These are phyloP conservation scores for Heliconius hortense DNA, from an alignment of 2,888 invertebrate species.

Conservation along the genomic window DNA sequence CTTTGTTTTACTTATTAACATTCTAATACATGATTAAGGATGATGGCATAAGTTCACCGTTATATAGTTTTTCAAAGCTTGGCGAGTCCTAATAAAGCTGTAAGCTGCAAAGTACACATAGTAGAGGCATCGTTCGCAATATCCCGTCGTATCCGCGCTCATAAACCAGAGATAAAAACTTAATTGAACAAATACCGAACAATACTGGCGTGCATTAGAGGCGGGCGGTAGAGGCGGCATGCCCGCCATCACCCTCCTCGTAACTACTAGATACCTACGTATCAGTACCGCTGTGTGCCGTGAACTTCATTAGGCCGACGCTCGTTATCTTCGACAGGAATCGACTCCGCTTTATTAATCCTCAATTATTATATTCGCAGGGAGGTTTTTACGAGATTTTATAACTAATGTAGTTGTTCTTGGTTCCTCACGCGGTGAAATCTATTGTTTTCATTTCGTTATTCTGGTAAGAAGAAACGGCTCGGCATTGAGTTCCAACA, in stretches of 20 bases:
- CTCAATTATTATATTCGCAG: slow-evolving; percentile 7
- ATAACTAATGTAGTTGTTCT: not conserved
- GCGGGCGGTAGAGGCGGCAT: not conserved
- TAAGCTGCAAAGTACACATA: not conserved
- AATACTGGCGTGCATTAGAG: not conserved
- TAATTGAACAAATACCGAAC: slow-evolving; percentile 30
- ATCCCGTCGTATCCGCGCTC: slow-evolving; percentile 16
- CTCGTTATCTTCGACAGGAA: not conserved
- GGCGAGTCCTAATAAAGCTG: not conserved
- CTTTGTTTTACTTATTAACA: not conserved
- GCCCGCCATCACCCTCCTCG: too few species aligned
- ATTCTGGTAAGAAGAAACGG: not conserved
- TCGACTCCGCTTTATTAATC: not conserved
- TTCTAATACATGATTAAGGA: not conserved
- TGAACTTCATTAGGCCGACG: not conserved
- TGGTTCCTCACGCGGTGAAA: too few species aligned
- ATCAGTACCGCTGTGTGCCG: not conserved
- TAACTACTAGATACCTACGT: not conserved
- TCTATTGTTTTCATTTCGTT: not conserved
- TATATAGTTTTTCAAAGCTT: not conserved
- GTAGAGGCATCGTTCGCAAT: not conserved
- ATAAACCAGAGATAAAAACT: slow-evolving; percentile 22
- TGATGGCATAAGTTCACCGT: not conserved
- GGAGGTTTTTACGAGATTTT: not conserved
- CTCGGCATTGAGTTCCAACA: not conserved